Base-by-base conservation (phyloP, 2,113 vertebrate species). In the Calonectris borealis region DNA sequence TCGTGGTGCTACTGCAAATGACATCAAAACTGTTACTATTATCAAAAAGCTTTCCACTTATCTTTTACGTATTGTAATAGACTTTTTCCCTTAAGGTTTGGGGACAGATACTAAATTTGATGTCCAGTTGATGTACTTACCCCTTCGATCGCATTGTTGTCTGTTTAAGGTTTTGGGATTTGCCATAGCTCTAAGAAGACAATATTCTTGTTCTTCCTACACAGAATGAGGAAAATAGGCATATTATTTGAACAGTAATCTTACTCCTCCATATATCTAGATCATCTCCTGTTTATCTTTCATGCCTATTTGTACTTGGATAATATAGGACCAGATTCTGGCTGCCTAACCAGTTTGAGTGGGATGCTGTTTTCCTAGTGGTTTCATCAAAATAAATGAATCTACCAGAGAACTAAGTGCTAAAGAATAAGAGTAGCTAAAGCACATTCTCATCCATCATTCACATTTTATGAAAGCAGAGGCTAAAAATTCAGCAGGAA, bases 131-230 rank as follows among this genome's bases (percentile, higher is more conserved):
- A 88, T 27, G 20, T 13, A 78, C 11, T 36, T 13, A 83, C 27
- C 29, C 48, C 34, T 38, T 62, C 0, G 1, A 32, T 31, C 1
- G 0, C 61, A 52, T 4, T 36, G 32, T 44, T 57, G 32, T 57
- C 34, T 92, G 13, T 42, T 71, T 22, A 38, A 70, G 51, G 22
- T 21, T 57, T 73, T 51, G 60, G 21, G 29, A 46, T 86, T 82
- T 71, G 58, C 52, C 31, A 29, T 36, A 71, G 44, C 34, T 65
- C 51, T 72, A 76, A 34, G 29, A 71, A 8, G 15, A 52, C 10
- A 32, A 36, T 44, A 51, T 57, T 65, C 31, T 48, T 83, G 61
- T 54, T 79, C 51, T 36, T 90, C 58, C 80, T 54, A 75, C 55
- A 65, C 32, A 60, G 32, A 81, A 52, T 17, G 42, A 84, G 55